These are phyloP conservation scores for Cydia fagiglandana DNA, from an alignment of 1,140 invertebrate species.

Conservation along the genomic window DNA sequence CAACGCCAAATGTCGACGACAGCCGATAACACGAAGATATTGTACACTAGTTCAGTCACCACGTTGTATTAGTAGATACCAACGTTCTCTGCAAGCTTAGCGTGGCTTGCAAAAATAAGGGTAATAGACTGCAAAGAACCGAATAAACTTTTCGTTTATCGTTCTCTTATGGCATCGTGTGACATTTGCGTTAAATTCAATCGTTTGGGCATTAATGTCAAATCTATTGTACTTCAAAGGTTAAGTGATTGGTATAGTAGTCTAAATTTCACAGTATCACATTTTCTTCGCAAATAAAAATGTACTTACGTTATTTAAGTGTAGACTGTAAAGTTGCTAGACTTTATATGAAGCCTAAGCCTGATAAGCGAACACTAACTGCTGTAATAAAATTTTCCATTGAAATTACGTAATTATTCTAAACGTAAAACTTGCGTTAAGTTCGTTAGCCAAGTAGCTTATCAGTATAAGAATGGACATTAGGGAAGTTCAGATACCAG, in stretches of 20 bases:
- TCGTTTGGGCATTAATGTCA: constrained; percentile 2
- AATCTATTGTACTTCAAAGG: neutral
- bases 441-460: no score
- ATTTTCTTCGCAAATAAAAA: neutral
- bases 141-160: neutral
- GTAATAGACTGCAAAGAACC: neutral
- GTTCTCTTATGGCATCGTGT: neutral
- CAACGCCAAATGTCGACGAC: constrained; percentile 23
- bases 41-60: constrained; percentile 23
- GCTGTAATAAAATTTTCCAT: no score
- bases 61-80: neutral
- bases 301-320: neutral
- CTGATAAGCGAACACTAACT: no score
- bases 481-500: no score
- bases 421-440: no score
- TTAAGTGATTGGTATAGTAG: neutral
- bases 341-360: no score
- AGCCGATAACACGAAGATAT: constrained; percentile 29
- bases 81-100: neutral
- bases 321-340: no score
- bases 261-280: neutral
- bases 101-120: neutral
- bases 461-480: no score
- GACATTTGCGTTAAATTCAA: neutral
- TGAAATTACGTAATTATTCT: no score